Evolutionary conservation across 1,140 invertebrate genomes (phyloP).

Genomic region (Bicyclus anynana): DNA sequence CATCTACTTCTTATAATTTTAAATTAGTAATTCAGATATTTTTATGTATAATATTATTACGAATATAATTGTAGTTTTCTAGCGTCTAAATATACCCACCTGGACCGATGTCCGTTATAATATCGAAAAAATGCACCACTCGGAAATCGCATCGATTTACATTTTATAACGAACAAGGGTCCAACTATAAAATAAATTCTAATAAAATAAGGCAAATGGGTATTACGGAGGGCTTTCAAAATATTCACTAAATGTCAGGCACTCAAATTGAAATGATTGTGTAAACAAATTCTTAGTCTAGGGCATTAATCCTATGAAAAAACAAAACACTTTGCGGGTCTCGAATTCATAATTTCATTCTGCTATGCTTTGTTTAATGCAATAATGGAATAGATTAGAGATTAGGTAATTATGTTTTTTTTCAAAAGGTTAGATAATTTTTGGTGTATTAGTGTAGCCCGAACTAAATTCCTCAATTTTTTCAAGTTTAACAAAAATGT

Average conservation of each 20-base stretch:
- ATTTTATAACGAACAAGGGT: neutral
- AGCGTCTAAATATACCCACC: slow-evolving; percentile 43
- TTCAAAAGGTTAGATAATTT: too few species aligned
- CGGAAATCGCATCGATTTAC: neutral
- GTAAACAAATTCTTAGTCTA: slow-evolving; percentile 42
- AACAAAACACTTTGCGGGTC: slow-evolving; percentile 16
- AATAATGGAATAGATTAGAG: neutral
- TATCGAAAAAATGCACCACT: neutral
- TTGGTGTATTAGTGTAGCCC: too few species aligned
- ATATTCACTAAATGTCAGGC: slow-evolving; percentile 48
- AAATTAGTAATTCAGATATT: slow-evolving; percentile 48
- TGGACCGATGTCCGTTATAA: neutral
- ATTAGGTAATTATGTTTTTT: neutral
- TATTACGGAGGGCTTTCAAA: slow-evolving; percentile 68
- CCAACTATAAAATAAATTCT: slow-evolving; percentile 54
- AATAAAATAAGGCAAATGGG: slow-evolving; percentile 74
- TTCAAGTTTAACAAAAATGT: too few species aligned
- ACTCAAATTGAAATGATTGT: slow-evolving; percentile 63
- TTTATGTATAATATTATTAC: slow-evolving; percentile 24
- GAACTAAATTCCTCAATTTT: too few species aligned
- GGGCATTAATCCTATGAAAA: slow-evolving; percentile 21
- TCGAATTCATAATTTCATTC: too few species aligned
- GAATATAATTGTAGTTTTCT: slow-evolving; percentile 36
- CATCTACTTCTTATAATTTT: slow-evolving; percentile 37
- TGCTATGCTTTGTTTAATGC: too few species aligned